Evolutionary conservation across 2,113 vertebrate genomes (phyloP).

Genomic region (Apaloderma vittatum): DNA sequence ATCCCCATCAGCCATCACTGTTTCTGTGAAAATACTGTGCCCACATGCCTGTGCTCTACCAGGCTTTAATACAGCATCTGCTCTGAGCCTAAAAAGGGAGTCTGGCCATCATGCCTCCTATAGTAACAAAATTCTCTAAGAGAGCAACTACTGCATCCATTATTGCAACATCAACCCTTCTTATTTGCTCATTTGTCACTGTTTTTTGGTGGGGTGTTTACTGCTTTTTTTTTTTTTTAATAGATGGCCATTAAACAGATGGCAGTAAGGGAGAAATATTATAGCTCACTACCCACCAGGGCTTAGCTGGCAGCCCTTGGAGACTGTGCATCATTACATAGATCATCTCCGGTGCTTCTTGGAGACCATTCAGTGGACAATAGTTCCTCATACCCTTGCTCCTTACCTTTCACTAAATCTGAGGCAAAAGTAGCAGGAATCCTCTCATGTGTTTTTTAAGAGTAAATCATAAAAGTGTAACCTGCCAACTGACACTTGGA

Average conservation of each 20-base stretch:
- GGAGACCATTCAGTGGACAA: background rate
- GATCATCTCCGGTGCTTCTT: background rate
- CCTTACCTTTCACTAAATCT: background rate
- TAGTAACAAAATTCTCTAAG: background rate
- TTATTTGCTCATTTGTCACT: background rate
- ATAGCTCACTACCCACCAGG: background rate
- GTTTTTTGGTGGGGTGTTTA: background rate
- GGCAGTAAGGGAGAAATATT: background rate
- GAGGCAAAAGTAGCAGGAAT: constrained; percentile 16
- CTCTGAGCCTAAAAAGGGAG: background rate
- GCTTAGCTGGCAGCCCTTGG: background rate
- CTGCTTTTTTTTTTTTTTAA: background rate
- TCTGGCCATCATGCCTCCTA: background rate
- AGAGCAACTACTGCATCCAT: background rate
- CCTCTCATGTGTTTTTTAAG: constrained; percentile 6
- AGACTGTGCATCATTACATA: background rate
- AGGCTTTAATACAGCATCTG: background rate
- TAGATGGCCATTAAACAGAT: background rate
- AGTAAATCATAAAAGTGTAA: constrained; percentile 74
- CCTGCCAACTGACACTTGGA: constrained; percentile 74
- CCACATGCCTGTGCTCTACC: background rate
- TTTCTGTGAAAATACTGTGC: background rate
- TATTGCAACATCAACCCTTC: background rate
- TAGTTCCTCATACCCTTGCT: background rate
- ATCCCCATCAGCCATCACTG: background rate